A percentile compares a stretch with the other conserved stretches of the same genome.
These are phyloP conservation scores for Tenualosa ilisha DNA, from an alignment of 2,797 vertebrate genomes.

Conservation along the genomic window DNA sequence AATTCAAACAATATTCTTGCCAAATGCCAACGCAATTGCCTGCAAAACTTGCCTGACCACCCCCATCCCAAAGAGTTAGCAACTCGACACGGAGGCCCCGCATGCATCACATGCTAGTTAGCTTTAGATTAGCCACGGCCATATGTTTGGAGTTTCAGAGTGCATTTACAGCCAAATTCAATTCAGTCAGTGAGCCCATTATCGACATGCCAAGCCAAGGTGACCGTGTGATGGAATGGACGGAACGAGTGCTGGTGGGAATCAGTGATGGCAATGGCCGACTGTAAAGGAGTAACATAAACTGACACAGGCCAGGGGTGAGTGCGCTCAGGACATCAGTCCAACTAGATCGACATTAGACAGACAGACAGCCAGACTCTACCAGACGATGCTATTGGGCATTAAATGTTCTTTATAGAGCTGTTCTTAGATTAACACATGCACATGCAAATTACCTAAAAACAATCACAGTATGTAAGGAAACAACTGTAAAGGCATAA, in stretches of 20 bases:
- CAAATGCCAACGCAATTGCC: slow-evolving; percentile 19
- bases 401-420: too few species aligned
- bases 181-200: not conserved
- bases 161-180: slow-evolving; percentile 3
- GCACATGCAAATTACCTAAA: too few species aligned
- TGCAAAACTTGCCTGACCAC: slow-evolving; percentile 14
- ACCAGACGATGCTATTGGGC: not conserved
- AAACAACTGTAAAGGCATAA: too few species aligned
- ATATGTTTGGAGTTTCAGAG: not conserved
- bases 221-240: not conserved
- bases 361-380: not conserved
- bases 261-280: not conserved
- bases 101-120: not conserved
- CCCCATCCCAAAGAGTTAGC: not conserved
- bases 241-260: too few species aligned
- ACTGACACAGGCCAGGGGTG: not conserved
- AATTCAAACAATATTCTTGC: slow-evolving; percentile 23
- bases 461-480: too few species aligned
- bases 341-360: not conserved
- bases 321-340: not conserved
- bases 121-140: not conserved
- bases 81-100: not conserved
- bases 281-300: not conserved
- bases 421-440: too few species aligned
- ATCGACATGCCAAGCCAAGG: not conserved